phyloP scores from a whole-genome alignment of 2,113 vertebrate species.

The Calyptomena viridis region DNA sequence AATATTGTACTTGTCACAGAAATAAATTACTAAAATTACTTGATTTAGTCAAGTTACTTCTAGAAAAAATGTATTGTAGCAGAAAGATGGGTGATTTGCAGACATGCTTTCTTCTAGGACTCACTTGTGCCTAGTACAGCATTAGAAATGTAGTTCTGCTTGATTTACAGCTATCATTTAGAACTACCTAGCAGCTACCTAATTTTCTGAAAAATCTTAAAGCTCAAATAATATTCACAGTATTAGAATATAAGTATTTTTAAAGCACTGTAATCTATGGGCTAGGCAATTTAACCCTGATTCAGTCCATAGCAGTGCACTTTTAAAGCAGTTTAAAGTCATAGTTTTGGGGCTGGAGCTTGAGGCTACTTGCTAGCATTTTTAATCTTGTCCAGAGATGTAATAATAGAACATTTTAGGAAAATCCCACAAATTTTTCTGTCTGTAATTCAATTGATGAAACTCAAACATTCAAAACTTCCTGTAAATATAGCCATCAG shows the following conservation, averaged over 20 bases:
- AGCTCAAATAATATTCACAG: background rate
- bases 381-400: background rate
- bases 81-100: background rate
- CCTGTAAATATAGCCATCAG: background rate
- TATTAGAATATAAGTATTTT: background rate
- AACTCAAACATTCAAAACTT: background rate
- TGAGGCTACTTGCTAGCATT: background rate
- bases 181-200: background rate
- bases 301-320: background rate
- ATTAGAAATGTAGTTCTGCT: background rate
- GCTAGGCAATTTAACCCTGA: background rate
- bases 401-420: background rate
- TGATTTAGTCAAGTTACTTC: background rate
- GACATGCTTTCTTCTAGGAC: background rate
- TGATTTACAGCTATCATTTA: background rate
- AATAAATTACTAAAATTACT: conserved; percentile 12
- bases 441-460: background rate
- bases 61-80: background rate
- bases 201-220: background rate
- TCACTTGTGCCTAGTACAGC: background rate
- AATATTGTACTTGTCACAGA: background rate
- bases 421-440: background rate
- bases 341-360: background rate
- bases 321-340: background rate
- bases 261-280: background rate